A percentile compares a stretch with the other conserved stretches of the same genome.
phyloP scores from a whole-genome alignment of 1,140 invertebrate species.

The Muscidifurax raptorellus region DNA sequence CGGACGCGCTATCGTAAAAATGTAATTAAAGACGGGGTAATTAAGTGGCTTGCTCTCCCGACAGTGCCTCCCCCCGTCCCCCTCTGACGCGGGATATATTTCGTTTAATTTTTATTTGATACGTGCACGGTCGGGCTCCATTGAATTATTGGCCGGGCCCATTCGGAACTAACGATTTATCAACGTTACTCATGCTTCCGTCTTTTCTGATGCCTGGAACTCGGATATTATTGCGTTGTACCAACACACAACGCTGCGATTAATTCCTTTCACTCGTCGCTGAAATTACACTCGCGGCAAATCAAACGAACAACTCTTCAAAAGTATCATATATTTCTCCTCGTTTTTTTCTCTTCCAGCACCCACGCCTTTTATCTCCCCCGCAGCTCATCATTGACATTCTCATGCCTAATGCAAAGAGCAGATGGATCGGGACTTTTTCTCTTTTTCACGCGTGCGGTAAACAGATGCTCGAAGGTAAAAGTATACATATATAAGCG shows the following conservation, averaged over 20 bases:
- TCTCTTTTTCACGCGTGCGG: not conserved
- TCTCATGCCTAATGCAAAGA: conserved; percentile 55
- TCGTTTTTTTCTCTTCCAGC: no score
- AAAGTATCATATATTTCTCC: not conserved
- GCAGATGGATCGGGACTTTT: not conserved
- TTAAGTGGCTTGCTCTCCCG: conserved; percentile 2
- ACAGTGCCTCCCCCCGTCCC: no score
- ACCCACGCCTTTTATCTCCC: no score
- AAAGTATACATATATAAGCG: not conserved
- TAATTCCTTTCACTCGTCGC: not conserved
- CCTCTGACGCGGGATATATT: not conserved
- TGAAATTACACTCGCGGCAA: not conserved
- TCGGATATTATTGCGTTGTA: not conserved
- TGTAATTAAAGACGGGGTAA: conserved; percentile 35
- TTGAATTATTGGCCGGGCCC: not conserved
- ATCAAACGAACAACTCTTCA: not conserved
- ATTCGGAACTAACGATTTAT: not conserved
- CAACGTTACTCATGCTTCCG: not conserved
- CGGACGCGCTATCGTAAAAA: conserved; percentile 11
- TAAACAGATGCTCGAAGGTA: conserved; percentile 46
- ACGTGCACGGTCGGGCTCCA: not conserved
- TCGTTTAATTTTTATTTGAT: conserved; percentile 28
- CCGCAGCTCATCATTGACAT: conserved; percentile 43
- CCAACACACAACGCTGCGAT: not conserved
- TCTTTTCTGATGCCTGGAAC: not conserved